Base-by-base conservation (phyloP, 64 coral and sea anemone species). In the Hydrozoanthus tunicans region DNA sequence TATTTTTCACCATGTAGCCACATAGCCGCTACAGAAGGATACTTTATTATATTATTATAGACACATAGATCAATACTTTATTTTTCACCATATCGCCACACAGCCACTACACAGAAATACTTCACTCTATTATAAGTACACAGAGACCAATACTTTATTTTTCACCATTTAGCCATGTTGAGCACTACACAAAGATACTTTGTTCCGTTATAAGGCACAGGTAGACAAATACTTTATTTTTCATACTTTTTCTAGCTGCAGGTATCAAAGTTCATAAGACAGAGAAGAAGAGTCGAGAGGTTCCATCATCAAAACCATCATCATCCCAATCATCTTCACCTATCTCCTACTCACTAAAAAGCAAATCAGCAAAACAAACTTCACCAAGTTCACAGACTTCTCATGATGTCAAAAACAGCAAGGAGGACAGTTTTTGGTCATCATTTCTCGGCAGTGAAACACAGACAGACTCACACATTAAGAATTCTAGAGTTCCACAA, bases 341-440 rank as follows among this genome's bases (percentile, higher is more conserved):
- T 7, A 43, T 32, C 5, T 70, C 51, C 63, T 60, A 15, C 6
- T 64, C 77, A 55, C 14, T 82, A 7, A 82, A 82, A 83, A 56
- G 64, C 12, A 91, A 91, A 75, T 88, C 84, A 8, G 68, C 84
- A 88, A 75, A 59, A 73, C 24, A 24, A 58, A 88, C 68, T 74
- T 25, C 84, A 74, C 60, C 84, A 59, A 23, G 60, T 53, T 32
- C 77, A 43, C 20, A 62, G 17, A 56, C 62, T 79, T 74, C 32
- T 13, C 43, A 56, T 62, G 89, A 78, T 51, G 59, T 66, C 1
- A 81, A 57, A 8, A 70, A 27, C 11, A 77, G 63, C 61, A 93
- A 90, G 53, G 95, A 90, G 0, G 90, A 84, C 59, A 81, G 88
- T 13, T 97, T 97, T 53, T 97, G 95, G 95, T 97, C 95, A 59